Base-by-base conservation (phyloP, 2,113 vertebrate species). In the Megaleporinus macrocephalus region DNA sequence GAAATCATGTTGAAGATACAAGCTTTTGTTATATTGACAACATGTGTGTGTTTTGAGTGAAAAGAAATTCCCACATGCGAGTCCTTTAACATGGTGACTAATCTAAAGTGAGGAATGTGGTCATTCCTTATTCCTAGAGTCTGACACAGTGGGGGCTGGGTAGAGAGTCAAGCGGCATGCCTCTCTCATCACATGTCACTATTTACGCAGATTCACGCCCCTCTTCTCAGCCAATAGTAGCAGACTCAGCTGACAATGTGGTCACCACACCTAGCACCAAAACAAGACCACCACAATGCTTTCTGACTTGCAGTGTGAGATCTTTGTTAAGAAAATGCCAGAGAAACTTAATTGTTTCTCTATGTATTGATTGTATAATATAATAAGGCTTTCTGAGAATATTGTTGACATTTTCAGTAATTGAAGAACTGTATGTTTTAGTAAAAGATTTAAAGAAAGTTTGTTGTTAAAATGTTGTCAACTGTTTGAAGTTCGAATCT, bases 191-290 rank as follows among this genome's bases (percentile, higher is more conserved):
- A 88, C 89, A 90, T 90, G 87, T 86, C 83, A 87, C 62, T 80
- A 79, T 82, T 85, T 85, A 81, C 76, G 85, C 85, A 71, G 79
- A 82, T 82, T 87, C 91, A 94, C 93, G 6, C 92, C 92, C 90
- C 90, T 83, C 71, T 66, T 79, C 84, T 89, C 61, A 88, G 79
- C 93, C 93, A 94, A 94, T 94, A 86, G 76, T 82, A 81, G 27
- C 20, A 59, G 59, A 30, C 14, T 0, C 66, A 83, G 82, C 61
- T 76, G 76, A 88, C 82, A 89, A 84, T 86, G 81, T 86, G 80
- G 86, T 16, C 81, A 36, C 36, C 27, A 12, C 66, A 76, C 36
- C 79, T 84, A 75, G 73, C 76, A 80, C 57, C 71, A 13, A 29
- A 70, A 85, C 65, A 81, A 83, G 49, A 88, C 69, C 26, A 87